Percentiles rank a stretch among this genome's conserved stretches.
Evolutionary conservation across 2,113 vertebrate species (phyloP).

Genomic region (Acinonyx jubatus): DNA sequence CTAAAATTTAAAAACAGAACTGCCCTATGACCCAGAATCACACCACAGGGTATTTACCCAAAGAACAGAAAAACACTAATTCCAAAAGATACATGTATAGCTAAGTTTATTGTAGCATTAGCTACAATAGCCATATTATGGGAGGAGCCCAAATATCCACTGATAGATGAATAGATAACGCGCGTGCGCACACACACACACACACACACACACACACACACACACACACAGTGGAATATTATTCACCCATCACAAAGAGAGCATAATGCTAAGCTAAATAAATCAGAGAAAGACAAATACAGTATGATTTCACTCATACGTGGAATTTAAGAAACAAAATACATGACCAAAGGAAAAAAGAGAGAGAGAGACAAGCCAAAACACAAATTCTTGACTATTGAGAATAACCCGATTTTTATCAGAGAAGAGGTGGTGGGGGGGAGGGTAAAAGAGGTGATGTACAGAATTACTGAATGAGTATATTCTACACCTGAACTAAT

Average conservation of each 20-base stretch:
- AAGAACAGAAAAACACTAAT: background rate
- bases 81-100: background rate
- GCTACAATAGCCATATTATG: background rate
- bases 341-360: background rate
- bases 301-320: background rate
- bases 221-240: no score
- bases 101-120: background rate
- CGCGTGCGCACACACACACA: no score
- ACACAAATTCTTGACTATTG: background rate
- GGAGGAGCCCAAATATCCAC: no score
- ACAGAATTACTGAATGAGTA: background rate
- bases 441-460: background rate
- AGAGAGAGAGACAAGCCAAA: background rate
- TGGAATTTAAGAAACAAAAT: background rate
- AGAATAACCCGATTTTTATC: background rate
- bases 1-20: no score
- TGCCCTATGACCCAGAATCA: no score
- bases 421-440: background rate
- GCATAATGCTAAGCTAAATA: background rate
- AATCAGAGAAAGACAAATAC: background rate
- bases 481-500: background rate
- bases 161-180: no score
- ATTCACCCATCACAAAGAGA: background rate
- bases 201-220: no score
- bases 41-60: no score